These are phyloP conservation scores for Harlomillsia oculata DNA, from an alignment of 1,140 invertebrate species.

Conservation along the genomic window DNA sequence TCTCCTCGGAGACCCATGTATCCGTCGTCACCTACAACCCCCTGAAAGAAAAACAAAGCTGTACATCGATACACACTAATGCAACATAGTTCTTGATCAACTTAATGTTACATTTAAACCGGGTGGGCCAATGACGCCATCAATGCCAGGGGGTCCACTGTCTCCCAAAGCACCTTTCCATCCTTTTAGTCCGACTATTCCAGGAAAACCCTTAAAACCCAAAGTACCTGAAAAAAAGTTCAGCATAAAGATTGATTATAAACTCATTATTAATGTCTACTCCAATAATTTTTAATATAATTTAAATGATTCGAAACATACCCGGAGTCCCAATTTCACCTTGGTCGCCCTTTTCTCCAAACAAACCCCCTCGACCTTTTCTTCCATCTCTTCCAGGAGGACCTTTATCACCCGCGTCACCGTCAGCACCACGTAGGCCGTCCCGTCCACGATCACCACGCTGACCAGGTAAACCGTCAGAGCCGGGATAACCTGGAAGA, in stretches of 20 bases:
- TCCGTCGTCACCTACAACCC: not conserved
- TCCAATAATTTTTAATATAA: too few relatives aligned
- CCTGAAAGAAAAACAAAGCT: not conserved
- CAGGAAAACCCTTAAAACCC: not conserved
- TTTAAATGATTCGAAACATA: not conserved
- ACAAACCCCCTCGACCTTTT: not conserved
- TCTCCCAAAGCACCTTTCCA: not conserved
- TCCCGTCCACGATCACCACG: not conserved
- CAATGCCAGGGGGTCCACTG: not conserved
- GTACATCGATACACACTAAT: not conserved
- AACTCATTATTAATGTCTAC: too few relatives aligned
- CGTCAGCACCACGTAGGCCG: constrained; percentile 13
- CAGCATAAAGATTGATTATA: not conserved
- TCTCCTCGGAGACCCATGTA: not conserved
- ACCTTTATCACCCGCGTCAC: not conserved
- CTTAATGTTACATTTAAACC: not conserved
- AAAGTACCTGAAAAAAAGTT: not conserved
- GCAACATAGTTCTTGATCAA: not conserved
- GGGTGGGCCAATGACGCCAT: not conserved
- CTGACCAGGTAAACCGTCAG: not conserved
- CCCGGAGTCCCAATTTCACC: not conserved
- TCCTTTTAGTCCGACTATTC: not conserved
- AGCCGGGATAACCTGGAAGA: not conserved
- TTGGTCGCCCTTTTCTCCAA: not conserved
- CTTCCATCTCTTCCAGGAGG: not conserved